Percentiles rank a stretch among this genome's conserved stretches.
Conservation (phyloP, 1,140 invertebrate genomes). For the Diorhabda elongata region DNA sequence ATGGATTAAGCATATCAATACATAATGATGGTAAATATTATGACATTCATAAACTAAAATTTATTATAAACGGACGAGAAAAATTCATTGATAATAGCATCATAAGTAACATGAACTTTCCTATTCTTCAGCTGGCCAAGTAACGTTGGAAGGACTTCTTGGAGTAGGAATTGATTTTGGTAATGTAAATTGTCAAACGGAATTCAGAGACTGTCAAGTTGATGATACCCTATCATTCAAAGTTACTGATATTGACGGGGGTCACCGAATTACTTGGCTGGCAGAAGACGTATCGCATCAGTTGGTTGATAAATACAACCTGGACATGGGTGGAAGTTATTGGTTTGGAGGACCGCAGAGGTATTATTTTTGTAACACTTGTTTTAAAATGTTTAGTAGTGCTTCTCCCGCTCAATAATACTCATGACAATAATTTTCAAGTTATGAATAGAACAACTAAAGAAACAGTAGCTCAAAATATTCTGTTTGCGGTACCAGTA, state of each 20-base stretch:
- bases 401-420: too few species aligned
- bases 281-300: neutral
- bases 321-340: neutral
- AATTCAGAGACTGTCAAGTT: too few species aligned
- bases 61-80: too few species aligned
- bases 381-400: too few species aligned
- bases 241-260: neutral
- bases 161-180: neutral
- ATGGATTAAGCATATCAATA: neutral
- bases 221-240: too few species aligned
- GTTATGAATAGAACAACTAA: too few species aligned
- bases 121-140: neutral
- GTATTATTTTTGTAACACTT: neutral
- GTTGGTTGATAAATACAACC: neutral
- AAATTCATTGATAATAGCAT: too few species aligned
- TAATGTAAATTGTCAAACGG: neutral
- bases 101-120: too few species aligned
- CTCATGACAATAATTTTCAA: too few species aligned
- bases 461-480: too few species aligned
- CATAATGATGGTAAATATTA: neutral
- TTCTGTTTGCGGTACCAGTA: too few species aligned
- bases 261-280: neutral
- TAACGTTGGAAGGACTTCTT: neutral
- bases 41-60: too few species aligned
- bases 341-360: neutral